These are phyloP conservation scores for Montipora foliosa DNA, from an alignment of 64 coral and sea anemone genomes.

Conservation along the genomic window DNA sequence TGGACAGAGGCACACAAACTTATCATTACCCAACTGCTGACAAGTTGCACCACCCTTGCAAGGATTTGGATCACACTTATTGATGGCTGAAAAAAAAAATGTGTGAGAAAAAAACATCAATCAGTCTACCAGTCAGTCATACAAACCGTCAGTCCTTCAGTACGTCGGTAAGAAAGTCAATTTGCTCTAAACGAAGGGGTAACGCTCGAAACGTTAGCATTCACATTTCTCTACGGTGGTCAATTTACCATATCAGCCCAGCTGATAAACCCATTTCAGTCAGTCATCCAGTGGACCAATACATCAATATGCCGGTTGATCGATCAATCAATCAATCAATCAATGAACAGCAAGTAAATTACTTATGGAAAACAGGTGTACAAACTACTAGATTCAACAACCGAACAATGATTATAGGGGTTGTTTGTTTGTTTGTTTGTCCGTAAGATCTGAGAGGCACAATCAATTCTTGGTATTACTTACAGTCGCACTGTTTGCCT, in stretches of 20 bases:
- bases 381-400: not conserved
- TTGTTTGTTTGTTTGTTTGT: not conserved
- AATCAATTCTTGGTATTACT: not conserved
- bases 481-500: constrained; percentile 90
- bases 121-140: too few relatives aligned
- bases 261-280: too few relatives aligned
- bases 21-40: constrained; percentile 65
- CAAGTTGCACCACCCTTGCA: constrained; percentile 89
- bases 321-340: not conserved
- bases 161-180: too few relatives aligned
- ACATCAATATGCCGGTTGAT: too few relatives aligned
- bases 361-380: too few relatives aligned
- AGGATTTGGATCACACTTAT: constrained; percentile 86
- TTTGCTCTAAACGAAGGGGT: too few relatives aligned
- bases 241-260: too few relatives aligned
- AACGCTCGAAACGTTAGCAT: too few relatives aligned
- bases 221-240: too few relatives aligned
- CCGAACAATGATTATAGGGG: not conserved
- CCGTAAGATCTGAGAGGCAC: too few relatives aligned
- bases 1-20: constrained; percentile 71
- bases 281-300: too few relatives aligned
- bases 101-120: not conserved
- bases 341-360: not conserved
- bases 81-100: constrained; percentile 42
- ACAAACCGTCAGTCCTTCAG: too few relatives aligned